Base-by-base conservation (phyloP, 2,113 vertebrate species). In the Chloebia gouldiae region DNA sequence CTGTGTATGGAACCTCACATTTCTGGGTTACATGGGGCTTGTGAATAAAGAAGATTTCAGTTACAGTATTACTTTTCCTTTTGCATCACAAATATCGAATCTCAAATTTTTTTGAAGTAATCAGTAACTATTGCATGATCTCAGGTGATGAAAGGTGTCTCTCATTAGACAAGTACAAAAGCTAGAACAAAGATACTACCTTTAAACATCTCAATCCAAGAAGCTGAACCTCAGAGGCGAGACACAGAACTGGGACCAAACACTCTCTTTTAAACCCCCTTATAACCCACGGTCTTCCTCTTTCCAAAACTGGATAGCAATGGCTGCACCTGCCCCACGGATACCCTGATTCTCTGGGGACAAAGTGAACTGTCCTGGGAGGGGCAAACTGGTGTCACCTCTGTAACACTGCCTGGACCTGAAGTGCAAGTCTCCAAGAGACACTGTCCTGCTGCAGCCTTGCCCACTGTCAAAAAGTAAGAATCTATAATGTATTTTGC, bases 31-130 rank as follows among this genome's bases (percentile, higher is more conserved):
- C 37, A 23, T 54, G 75, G 86, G 83, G 59, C 54, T 96, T 94
- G 79, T 95, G 92, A 97, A 95, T 96, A 97, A 95, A 97, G 90
- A 86, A 75, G 87, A 40, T 91, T 95, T 93, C 81, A 61, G 85
- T 96, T 80, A 75, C 21, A 33, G 27, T 47, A 79, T 53, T 90
- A 73, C 95, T 94, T 92, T 81, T 75, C 53, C 65, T 94, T 90
- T 92, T 82, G 72, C 71, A 72, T 97, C 88, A 86, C 63, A 93
- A 90, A 59, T 87, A 86, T 6, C 60, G 70, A 60, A 66, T 91
- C 40, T 76, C 61, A 68, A 11, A 11, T 54, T 86, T 82, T n/a
- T 85, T 92, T 4, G 0, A 76, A 88, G n/a, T 76, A 75, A 92
- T 51, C 45, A 50, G n/a, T 37, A 71, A 81, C 71, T 90, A 77